These are phyloP conservation scores for Danio kyathit DNA, from an alignment of 2,797 vertebrate species.

Conservation along the genomic window DNA sequence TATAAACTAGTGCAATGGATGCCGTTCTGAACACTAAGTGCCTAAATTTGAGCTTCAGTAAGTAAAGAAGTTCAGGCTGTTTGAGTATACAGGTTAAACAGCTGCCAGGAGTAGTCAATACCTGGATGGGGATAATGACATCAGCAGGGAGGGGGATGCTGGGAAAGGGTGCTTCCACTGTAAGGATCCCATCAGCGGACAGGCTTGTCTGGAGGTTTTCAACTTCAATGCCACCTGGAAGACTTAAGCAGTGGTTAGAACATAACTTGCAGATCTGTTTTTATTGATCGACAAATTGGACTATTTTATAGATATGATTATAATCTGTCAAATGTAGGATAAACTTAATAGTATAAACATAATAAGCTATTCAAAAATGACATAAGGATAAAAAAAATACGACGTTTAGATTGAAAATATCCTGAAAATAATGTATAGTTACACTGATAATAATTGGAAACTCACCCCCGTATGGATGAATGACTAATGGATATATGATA, in stretches of 20 bases:
- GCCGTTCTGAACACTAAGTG: neutral
- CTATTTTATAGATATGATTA: neutral
- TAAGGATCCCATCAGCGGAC: slow-evolving; percentile 77
- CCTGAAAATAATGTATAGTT: too few relatives aligned
- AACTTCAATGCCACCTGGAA: slow-evolving; percentile 71
- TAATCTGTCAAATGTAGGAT: too few relatives aligned
- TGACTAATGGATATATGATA: too few relatives aligned
- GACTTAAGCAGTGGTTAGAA: slow-evolving; percentile 66
- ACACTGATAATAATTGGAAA: too few relatives aligned
- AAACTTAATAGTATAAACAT: too few relatives aligned
- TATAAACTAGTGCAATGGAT: neutral
- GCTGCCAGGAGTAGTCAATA: slow-evolving; percentile 52
- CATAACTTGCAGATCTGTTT: neutral
- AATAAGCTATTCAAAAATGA: too few relatives aligned
- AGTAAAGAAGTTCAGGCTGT: neutral
- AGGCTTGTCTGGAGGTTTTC: slow-evolving; percentile 70
- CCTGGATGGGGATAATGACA: slow-evolving; percentile 77
- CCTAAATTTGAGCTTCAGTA: slow-evolving; percentile 8
- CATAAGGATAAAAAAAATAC: too few relatives aligned
- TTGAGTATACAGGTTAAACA: slow-evolving; percentile 14
- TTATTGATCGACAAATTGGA: neutral
- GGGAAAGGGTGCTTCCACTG: slow-evolving; percentile 74
- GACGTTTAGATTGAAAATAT: too few relatives aligned
- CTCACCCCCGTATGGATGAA: too few relatives aligned
- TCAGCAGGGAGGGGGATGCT: slow-evolving; percentile 60